Base-by-base conservation (phyloP, 2,888 invertebrate species). In the Campopleginae sp. region DNA sequence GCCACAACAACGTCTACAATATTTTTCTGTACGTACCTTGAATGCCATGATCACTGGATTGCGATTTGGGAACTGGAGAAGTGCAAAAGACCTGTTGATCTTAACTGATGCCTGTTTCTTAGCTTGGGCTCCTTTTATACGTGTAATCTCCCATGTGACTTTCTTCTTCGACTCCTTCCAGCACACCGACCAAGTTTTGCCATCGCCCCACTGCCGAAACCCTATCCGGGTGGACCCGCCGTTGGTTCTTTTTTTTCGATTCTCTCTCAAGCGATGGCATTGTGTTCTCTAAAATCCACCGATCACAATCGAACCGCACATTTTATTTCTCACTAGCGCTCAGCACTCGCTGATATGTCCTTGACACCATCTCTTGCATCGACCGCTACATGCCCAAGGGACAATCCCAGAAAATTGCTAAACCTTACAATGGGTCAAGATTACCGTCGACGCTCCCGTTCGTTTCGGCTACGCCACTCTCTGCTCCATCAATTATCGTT, bases 161-260 rank as follows among this genome's bases (percentile, higher is more conserved):
- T 85, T 85, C 85, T 85, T 85, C 75, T 76, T 72, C 51, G 44
- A 72, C 82, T 85, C 85, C 85, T 85, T 65, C 85, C 82, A 80
- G 48, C 31, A 44, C 2, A 44, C 79, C 72, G 66, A 80, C 61
- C 76, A 14, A 44, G 46, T 71, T 23, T 81, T 70, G 42, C 14
- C 8, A 5, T 72, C 38, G 8, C 82, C 82, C 85, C 85, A 85
- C 82, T 61, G 68, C 61, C 48, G 66, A 76, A 82, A 71, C 76
- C 72, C 80, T 72, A 44, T 75, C 76, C 66, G 72, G 76, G 76
- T 85, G 72, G 82, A 82, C 82, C 85, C 54, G 44, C 33, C 42
- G 33, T 72, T 46, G 71, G 8, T 23, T 63, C 51, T 31, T 70
- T 85, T 42, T 72, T 71, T 54, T 33, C 38, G 31, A 27, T 38